Base-by-base conservation (phyloP, 2,113 vertebrate species). In the Syngnathus typhle region DNA sequence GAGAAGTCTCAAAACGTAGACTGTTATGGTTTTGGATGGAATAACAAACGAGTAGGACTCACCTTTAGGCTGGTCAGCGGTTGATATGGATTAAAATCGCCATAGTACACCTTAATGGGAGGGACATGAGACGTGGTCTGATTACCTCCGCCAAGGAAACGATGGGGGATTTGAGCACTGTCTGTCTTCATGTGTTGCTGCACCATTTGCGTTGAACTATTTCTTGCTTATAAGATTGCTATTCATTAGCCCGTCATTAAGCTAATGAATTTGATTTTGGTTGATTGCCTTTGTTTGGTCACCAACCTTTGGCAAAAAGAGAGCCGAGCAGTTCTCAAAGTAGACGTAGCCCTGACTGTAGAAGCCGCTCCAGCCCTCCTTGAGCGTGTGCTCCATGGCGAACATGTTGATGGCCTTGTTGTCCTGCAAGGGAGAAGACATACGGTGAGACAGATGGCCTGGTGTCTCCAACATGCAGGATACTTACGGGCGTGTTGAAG, bases 231-330 rank as follows among this genome's bases (percentile, higher is more conserved):
- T 41, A 41, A 41, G 27, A 32, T 32, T 23, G 23, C 23, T 23
- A 23, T 23, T 23, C 23, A 23, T 23, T 23, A 23, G 27, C 27
- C 2, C 1, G 1, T 32, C 27, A 32, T 32, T 32, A 32, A 32
- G 27, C 27, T 32, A 32, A 32, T 32, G 27, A 32, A 32, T 32
- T 32, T 32, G 27, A 0, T 32, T 32, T 32, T 32, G 27, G 27
- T 32, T 32, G 3, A 2, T 32, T 32, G 27, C 27, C 27, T 32
- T 32, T 32, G 27, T 32, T 43, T 11, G 11, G 23, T 36, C 16
- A 63, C 68, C 64, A 68, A 98, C 96, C 94, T 92, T 94, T 55
- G 93, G 89, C 67, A 85, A 88, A 76, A 95, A 90, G 64, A 98
- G 93, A 21, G 89, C 85, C 56, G 92, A 92, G 79, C 95, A 98